Base-by-base conservation (phyloP, 1,140 invertebrate genomes). In the fruit fly (Drosophila melanogaster) region DNA sequence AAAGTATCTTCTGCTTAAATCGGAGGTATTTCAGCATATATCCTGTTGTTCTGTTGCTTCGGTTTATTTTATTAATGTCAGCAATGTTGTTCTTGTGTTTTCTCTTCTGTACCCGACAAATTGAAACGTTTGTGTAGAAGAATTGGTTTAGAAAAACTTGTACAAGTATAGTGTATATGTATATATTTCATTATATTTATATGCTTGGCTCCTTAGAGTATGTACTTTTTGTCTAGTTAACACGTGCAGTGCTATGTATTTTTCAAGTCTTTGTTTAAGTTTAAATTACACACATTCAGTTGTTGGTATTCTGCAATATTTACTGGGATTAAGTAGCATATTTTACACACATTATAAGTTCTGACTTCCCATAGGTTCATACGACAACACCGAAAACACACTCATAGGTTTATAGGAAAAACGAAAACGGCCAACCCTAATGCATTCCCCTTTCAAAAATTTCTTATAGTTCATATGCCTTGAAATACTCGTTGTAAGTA, bases 21-120 rank as follows among this genome's bases (percentile, higher is more conserved):
- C 79, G 80, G 79, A 83, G 79, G 79, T 84, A 79, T 71, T 83
- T 83, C 79, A 83, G 80, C 79, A 84, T 83, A 65, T 83, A 55
- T 65, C 19, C 40, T 72, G 47, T 71, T 64, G 59, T 61, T 77
- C 55, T 74, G 47, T 62, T 59, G 38, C 47, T 60, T 73, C 47
- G 40, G 57, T 56, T 62, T 51, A 15, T 51, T 51, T 67, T 19
- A n/a, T 17, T 46, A 19, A 54, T 74, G 43, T 72, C 70, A 73
- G 69, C 69, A 73, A 73, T 61, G 70, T 59, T 58, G 43, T 66
- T 75, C 43, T 47, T 43, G 71, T 65, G 50, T 33, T 60, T 60
- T 47, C 11, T 14, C 15, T 35, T 41, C 38, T 54, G 30, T 40
- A 30, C 15, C 46, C 56, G 50, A 62, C 59, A 33, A 41, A 50